Base-by-base conservation (phyloP, 2,797 vertebrate genomes). In the Prionace glauca region DNA sequence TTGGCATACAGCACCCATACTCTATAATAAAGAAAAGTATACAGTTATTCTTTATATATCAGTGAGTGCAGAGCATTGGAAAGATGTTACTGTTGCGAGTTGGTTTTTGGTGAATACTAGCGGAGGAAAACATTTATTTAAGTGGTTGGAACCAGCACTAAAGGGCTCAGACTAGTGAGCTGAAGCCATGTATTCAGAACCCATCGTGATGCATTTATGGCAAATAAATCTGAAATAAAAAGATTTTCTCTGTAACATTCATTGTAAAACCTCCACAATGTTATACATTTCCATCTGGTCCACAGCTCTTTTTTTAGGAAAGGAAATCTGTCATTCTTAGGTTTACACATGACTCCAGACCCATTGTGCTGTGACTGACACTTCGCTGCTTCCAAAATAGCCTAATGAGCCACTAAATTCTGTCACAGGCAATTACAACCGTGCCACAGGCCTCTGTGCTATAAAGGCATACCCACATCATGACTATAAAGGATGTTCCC, bases 11-110 rank as follows among this genome's bases (percentile, higher is more conserved):
- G 93, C 93, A 60, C 45, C 71, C 29, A 32, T n/a, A 50, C 8
- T 77, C 93, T 95, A 77, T 77, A 77, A 95, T 77, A 95, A 77
- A 95, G 71, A 56, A 45, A 95, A 95, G n/a, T 92, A 77, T 56
- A 74, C 14, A 50, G n/a, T 77, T 56, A 77, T 7, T 95, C 36
- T 45, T 45, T 74, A 50, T n/a, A 72, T 26, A 74, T 72, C 36
- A 94, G 67, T 50, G 36, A 94, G 18, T 71, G 41, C 10, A 56
- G 36, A 72, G 69, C 71, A 60, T 92, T 92, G 62, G 4, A 22
- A 20, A 60, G 24, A 12, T 77, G 72, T 77, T 77, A 67, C 60
- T 91, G 36, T n/a, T 65, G 32, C 16, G 7, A 20, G 81, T 14
- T 67, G 2, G 8, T n/a, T 67, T 36, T 91, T 91, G 88, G 32